Conservation (phyloP, 2,888 invertebrate species). For the Pasiphila rectangulata region DNA sequence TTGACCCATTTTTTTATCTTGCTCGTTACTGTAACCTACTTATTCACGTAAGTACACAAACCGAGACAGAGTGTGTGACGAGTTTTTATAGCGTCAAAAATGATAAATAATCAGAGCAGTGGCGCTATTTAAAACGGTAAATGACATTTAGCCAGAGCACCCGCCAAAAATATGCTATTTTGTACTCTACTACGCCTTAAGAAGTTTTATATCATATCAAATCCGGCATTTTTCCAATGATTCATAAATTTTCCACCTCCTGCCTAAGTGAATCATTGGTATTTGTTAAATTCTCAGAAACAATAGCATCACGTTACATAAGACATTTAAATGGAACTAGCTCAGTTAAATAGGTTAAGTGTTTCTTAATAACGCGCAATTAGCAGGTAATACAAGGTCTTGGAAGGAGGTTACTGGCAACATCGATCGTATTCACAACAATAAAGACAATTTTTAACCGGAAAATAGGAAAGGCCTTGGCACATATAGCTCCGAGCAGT, state of each 20-base stretch:
- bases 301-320: conserved; percentile 47
- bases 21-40: conserved; percentile 73
- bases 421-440: conserved; percentile 38
- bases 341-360: conserved; percentile 71
- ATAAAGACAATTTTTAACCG: conserved; percentile 46
- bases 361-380: conserved; percentile 75
- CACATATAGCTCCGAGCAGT: conserved; percentile 60
- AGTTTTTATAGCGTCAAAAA: conserved; percentile 42
- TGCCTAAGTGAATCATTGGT: conserved; percentile 24
- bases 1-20: conserved; percentile 81
- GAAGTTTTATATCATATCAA: conserved; percentile 3
- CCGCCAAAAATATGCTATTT: conserved; percentile 2
- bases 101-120: conserved; percentile 40
- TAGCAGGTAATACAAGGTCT: conserved; percentile 49
- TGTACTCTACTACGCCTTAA: not conserved
- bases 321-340: conserved; percentile 56
- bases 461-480: conserved; percentile 65
- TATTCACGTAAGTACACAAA: conserved; percentile 61
- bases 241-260: conserved; percentile 30
- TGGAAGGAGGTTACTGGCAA: conserved; percentile 26
- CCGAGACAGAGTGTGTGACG: conserved; percentile 49
- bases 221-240: conserved; percentile 28
- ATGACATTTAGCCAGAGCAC: conserved; percentile 18
- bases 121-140: conserved; percentile 39
- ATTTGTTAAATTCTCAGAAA: conserved; percentile 47